A percentile compares a stretch with the other conserved stretches of the same genome.
These are phyloP conservation scores for Gryllus bimaculatus DNA, from an alignment of 1,140 invertebrate species.

Conservation along the genomic window DNA sequence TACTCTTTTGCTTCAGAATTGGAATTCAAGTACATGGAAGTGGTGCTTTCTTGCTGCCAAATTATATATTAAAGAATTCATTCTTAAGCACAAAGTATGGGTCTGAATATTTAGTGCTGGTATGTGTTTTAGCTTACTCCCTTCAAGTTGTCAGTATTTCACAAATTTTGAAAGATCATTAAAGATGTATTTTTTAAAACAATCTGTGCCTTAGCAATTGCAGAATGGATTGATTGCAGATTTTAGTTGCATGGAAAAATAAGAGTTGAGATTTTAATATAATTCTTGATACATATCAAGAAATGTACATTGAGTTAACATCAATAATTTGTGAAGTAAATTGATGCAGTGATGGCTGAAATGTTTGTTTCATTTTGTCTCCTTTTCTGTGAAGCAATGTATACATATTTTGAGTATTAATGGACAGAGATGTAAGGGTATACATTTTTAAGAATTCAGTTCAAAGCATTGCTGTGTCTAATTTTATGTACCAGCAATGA, in stretches of 20 bases:
- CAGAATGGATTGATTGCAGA: neutral
- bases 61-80: neutral
- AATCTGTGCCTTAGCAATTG: neutral
- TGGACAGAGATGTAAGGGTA: neutral
- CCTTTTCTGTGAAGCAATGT: neutral
- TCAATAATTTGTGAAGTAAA: too few species aligned
- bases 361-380: neutral
- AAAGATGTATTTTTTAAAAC: neutral
- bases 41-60: neutral
- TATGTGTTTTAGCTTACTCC: neutral
- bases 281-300: neutral
- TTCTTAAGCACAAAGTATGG: neutral
- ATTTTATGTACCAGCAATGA: neutral
- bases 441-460: neutral
- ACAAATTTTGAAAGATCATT: neutral
- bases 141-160: neutral
- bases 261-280: neutral
- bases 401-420: neutral
- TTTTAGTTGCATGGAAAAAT: neutral
- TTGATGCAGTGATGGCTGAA: neutral
- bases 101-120: neutral
- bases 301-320: neutral
- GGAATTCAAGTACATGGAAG: neutral
- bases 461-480: neutral
- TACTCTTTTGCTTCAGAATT: neutral